phyloP scores from a whole-genome alignment of 2,888 invertebrate species.

The Cremastinae sp. region DNA sequence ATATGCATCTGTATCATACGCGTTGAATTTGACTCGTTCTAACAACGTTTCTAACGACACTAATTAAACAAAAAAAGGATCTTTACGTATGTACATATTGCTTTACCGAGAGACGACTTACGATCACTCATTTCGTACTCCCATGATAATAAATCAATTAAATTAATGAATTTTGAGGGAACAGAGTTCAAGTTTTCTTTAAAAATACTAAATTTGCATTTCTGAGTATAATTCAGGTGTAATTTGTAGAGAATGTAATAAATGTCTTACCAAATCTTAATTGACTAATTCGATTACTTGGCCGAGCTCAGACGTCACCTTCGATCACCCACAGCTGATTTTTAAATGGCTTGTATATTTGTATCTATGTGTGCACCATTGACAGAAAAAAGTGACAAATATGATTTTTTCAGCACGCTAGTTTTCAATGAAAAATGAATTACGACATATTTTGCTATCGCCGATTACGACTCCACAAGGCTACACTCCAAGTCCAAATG shows the following conservation, averaged over 20 bases:
- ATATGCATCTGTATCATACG: no score
- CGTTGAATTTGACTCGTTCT: no score
- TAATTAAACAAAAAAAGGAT: no score
- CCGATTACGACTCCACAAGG: neutral
- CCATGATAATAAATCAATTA: no score
- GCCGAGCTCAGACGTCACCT: constrained; percentile 46
- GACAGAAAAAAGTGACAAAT: constrained; percentile 10
- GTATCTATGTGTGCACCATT: constrained; percentile 19
- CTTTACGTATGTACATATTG: no score
- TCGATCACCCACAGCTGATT: constrained; percentile 58
- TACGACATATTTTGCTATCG: constrained; percentile 28
- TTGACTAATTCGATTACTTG: constrained; percentile 44
- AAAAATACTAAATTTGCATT: no score
- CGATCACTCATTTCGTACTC: no score
- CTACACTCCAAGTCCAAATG: constrained; percentile 13
- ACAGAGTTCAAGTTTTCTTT: neutral
- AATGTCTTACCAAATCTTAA: constrained; percentile 38
- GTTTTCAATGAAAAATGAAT: constrained; percentile 8
- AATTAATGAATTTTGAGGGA: no score
- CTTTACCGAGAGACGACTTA: no score
- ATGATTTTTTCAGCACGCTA: neutral
- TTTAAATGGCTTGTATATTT: constrained; percentile 12
- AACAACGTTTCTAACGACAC: no score
- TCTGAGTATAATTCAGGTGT: neutral
- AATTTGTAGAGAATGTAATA: neutral